Evolutionary conservation across 2,888 invertebrate species (phyloP).

Genomic region (Polydesmus complanatus): DNA sequence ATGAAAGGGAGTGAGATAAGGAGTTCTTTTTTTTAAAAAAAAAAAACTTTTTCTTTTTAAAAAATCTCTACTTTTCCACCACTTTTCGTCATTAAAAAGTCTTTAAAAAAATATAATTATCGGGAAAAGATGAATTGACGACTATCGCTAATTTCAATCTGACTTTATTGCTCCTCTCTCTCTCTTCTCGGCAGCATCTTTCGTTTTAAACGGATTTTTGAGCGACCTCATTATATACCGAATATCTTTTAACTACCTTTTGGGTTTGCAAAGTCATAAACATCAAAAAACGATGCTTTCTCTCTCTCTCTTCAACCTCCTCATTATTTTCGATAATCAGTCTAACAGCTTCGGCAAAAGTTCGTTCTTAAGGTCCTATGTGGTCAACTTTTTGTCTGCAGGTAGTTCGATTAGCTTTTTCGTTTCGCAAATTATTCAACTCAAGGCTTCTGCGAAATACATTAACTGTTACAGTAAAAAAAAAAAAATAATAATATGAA

Average conservation of each 20-base stretch:
- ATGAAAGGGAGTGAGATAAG: too few species aligned
- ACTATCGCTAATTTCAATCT: too few species aligned
- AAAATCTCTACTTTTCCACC: too few species aligned
- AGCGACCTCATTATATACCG: background rate
- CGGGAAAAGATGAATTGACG: too few species aligned
- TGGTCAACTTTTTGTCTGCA: background rate
- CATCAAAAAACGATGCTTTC: background rate
- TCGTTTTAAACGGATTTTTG: background rate
- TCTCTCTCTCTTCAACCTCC: background rate
- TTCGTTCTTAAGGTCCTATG: background rate
- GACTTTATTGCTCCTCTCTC: background rate
- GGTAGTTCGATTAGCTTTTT: too few species aligned
- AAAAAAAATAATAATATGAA: background rate
- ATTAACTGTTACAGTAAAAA: too few species aligned
- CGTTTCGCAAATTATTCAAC: background rate
- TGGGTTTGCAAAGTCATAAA: background rate
- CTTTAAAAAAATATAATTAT: too few species aligned
- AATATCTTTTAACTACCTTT: background rate
- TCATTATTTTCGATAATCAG: background rate
- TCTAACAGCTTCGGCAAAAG: background rate
- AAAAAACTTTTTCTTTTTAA: too few species aligned
- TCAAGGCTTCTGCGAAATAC: background rate
- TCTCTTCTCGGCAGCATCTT: background rate
- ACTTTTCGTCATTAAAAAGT: too few species aligned
- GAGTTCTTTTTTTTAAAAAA: too few species aligned